Conservation (phyloP, 2,888 invertebrate species). For the Diabrotica balteata region DNA sequence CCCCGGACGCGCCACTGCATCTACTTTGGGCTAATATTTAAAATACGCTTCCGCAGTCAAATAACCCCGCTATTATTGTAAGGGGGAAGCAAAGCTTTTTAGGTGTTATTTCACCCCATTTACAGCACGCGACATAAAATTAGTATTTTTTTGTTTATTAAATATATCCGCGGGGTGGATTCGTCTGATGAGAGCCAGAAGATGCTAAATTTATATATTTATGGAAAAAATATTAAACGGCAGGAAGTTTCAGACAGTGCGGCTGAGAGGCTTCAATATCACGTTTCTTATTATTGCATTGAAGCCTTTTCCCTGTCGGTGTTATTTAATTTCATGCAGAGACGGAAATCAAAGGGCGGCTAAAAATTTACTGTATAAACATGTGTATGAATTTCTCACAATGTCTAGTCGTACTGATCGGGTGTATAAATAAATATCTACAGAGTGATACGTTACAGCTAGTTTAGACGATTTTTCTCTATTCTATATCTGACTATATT, state of each 20-base stretch:
- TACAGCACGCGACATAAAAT: conserved; percentile 42
- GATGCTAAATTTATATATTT: conserved; percentile 28
- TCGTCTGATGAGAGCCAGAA: conserved; percentile 37
- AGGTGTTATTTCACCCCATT: conserved; percentile 37
- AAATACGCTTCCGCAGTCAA: conserved; percentile 54
- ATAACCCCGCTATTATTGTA: conserved; percentile 50
- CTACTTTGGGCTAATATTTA: conserved; percentile 54
- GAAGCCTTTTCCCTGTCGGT: conserved; percentile 48
- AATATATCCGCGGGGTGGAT: conserved; percentile 46
- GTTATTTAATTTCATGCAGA: conserved; percentile 51
- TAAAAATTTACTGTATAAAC: conserved; percentile 18
- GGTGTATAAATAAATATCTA: too few species aligned
- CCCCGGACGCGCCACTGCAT: conserved; percentile 32
- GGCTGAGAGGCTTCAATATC: conserved; percentile 48
- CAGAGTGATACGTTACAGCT: too few species aligned
- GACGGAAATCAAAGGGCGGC: conserved; percentile 45
- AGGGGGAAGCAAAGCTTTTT: conserved; percentile 31
- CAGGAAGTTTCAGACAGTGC: conserved; percentile 39
- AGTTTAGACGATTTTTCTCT: too few species aligned
- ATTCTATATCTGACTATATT: too few species aligned
- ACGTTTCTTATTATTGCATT: conserved; percentile 48
- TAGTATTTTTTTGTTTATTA: conserved; percentile 49
- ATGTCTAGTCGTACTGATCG: too few species aligned
- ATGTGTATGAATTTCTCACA: conserved; percentile 1
- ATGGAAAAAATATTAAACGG: conserved; percentile 26